phyloP scores from a whole-genome alignment of 2,888 invertebrate genomes.

The Timandra comae region DNA sequence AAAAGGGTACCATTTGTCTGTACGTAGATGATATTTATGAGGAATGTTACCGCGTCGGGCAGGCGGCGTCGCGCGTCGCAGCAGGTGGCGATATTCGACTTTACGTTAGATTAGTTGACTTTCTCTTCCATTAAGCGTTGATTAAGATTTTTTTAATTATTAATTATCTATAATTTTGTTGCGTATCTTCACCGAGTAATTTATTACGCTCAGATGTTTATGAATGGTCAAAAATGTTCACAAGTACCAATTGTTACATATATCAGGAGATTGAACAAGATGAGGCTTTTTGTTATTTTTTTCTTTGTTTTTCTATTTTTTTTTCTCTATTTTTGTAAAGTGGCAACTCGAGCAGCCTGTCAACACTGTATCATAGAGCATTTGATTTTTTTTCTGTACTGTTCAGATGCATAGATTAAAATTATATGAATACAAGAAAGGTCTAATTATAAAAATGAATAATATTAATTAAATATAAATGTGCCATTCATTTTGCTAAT shows the following conservation, averaged over 20 bases:
- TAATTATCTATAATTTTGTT: conserved; percentile 54
- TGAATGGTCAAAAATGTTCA: conserved; percentile 42
- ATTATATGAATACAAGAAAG: conserved; percentile 68
- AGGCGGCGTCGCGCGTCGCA: conserved; percentile 2
- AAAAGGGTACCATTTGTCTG: too few relatives aligned
- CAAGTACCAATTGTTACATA: conserved; percentile 30
- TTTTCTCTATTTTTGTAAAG: conserved; percentile 18
- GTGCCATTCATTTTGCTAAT: conserved; percentile 78
- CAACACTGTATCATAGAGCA: conserved; percentile 50
- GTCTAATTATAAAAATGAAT: conserved; percentile 76
- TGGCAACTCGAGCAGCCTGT: conserved; percentile 39
- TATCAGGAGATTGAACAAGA: conserved; percentile 56
- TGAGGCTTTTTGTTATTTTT: conserved; percentile 57
- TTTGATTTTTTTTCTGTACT: conserved; percentile 44
- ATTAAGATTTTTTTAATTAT: conserved; percentile 64
- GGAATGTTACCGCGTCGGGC: conserved; percentile 8
- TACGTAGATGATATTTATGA: too few relatives aligned
- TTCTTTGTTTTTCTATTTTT: conserved; percentile 28
- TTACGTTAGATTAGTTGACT: conserved; percentile 66
- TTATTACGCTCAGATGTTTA: conserved; percentile 52
- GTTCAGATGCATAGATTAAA: conserved; percentile 69
- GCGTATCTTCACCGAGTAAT: conserved; percentile 42
- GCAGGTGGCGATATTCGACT: conserved; percentile 33
- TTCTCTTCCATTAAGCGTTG: conserved; percentile 68
- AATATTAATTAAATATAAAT: conserved; percentile 78